Base-by-base conservation (phyloP, 2,888 invertebrate species). In the Baccha elongata region DNA sequence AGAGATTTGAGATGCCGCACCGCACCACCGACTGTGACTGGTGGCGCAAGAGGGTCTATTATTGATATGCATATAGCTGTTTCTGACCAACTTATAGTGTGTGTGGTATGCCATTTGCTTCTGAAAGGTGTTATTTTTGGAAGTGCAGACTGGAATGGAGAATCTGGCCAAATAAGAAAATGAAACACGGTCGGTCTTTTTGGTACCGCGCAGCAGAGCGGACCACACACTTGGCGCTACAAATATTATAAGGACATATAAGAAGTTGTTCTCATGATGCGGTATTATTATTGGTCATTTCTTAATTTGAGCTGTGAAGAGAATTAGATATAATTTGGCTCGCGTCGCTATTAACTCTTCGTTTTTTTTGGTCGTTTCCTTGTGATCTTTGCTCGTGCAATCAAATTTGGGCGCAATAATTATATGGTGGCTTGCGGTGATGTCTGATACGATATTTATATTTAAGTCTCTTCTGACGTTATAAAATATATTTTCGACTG, bases 171-270 rank as follows among this genome's bases (percentile, higher is more conserved):
- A 26, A 35, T n/a, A n/a, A 15, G 1, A 35, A 17, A 26, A 15
- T 23, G 15, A 40, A 42, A 26, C n/a, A 58, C 35, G 23, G 17
- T 42, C n/a, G 15, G 26, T n/a, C n/a, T 8, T 72, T 50, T 42
- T 13, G 40, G 65, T 26, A 35, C 65, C 23, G 35, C 0, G 3
- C 37, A 3, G n/a, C n/a, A 53, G 19, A 21, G 44, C 13, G 46
- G 80, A 80, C 80, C 80, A 68, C 80, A 80, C 80, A 80, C 69
- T 74, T 44, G 74, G 74, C 74, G 55, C 64, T 73, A 73, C 23
- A 78, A 37, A 52, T n/a, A 29, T 44, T 60, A n/a, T n/a, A 58
- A 58, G 65, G 58, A 65, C 26, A 32, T 40, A 26, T 21, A 40
- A 37, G 13, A 23, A 46, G 29, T n/a, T 65, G 26, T 11, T 32